These are phyloP conservation scores for Euschistus heros DNA, from an alignment of 1,140 invertebrate species.

Conservation along the genomic window DNA sequence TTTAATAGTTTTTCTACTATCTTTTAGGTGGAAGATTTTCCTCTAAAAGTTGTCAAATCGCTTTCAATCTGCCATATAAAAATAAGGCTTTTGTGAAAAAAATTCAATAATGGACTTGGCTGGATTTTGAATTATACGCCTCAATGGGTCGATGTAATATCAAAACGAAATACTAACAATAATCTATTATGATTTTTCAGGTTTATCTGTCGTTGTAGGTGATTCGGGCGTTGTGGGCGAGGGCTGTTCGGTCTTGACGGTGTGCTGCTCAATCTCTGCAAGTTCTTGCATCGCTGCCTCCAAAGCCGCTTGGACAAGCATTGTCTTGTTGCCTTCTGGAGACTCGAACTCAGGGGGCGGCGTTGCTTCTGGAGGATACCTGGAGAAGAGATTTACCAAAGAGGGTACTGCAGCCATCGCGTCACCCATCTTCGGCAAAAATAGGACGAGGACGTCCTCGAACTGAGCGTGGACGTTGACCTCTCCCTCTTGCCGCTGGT, in stretches of 20 bases:
- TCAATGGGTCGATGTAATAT: no score
- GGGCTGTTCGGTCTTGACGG: not conserved
- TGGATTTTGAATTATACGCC: no score
- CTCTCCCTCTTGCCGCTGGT: constrained; percentile 39
- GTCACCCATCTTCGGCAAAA: constrained; percentile 23
- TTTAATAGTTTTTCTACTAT: no score
- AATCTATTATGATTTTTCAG: not conserved
- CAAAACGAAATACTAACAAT: no score
- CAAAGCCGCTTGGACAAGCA: not conserved
- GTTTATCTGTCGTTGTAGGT: not conserved
- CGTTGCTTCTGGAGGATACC: not conserved
- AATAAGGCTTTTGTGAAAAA: no score
- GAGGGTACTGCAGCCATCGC: not conserved
- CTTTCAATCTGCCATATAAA: no score
- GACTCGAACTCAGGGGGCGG: constrained; percentile 2
- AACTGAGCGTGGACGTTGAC: constrained; percentile 37
- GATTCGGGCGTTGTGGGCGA: not conserved
- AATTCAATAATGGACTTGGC: no score
- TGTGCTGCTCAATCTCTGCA: not conserved
- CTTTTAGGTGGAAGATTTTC: no score
- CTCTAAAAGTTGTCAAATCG: no score
- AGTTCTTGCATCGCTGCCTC: not conserved
- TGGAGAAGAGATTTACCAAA: not conserved
- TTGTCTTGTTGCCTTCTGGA: not conserved
- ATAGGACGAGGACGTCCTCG: constrained; percentile 37